phyloP scores from a whole-genome alignment of 1,140 invertebrate genomes.

The Dysdera silvatica region DNA sequence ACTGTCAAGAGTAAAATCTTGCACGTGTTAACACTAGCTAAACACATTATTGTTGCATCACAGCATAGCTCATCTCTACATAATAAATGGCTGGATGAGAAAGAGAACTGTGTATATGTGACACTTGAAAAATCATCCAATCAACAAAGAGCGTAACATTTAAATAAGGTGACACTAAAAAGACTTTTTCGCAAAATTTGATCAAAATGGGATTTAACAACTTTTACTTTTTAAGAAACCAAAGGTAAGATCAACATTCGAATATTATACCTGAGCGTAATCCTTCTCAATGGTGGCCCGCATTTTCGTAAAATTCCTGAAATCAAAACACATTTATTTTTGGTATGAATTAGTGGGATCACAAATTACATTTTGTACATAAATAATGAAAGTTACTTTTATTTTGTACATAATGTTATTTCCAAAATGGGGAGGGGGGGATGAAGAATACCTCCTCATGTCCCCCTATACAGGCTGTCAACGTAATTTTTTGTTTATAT shows the following conservation, averaged over 20 bases:
- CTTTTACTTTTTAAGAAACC: not conserved
- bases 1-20: too few species aligned
- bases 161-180: not conserved
- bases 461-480: not conserved
- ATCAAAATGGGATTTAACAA: not conserved
- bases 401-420: too few species aligned
- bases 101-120: not conserved
- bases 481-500: constrained; percentile 1
- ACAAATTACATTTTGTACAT: not conserved
- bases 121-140: not conserved
- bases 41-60: too few species aligned
- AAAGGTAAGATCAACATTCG: constrained; percentile 28
- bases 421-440: too few species aligned
- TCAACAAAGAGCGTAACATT: not conserved
- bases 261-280: constrained; percentile 71
- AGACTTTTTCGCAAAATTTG: not conserved
- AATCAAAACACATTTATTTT: constrained; percentile 40
- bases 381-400: not conserved
- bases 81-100: not conserved
- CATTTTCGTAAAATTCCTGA: constrained; percentile 78
- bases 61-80: too few species aligned
- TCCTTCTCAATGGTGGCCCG: constrained; percentile 86
- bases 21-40: too few species aligned
- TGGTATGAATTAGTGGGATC: not conserved
- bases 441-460: too few species aligned